phyloP scores from a whole-genome alignment of 2,113 vertebrate species.

The Neotoma lepida region DNA sequence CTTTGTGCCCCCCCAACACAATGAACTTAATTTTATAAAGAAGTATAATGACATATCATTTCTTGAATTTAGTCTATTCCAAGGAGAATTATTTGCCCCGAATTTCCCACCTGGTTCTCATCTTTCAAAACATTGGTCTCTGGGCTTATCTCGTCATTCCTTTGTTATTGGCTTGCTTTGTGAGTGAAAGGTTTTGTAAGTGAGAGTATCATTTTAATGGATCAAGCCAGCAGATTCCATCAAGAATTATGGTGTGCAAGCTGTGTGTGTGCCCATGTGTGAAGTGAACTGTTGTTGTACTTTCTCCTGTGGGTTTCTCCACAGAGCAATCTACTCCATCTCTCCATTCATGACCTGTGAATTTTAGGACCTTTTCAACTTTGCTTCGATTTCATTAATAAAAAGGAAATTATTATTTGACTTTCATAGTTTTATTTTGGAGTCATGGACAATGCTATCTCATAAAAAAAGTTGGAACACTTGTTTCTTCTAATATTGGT shows the following conservation, averaged over 20 bases:
- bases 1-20: not conserved
- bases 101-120: conserved; percentile 9
- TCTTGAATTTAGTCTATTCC: conserved; percentile 18
- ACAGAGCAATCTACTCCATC: not conserved
- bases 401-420: conserved; percentile 14
- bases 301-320: not conserved
- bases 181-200: not conserved
- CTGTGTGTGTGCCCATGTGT: not conserved
- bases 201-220: conserved; percentile 35
- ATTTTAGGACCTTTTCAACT: conserved; percentile 37
- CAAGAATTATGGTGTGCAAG: not conserved
- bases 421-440: conserved; percentile 27
- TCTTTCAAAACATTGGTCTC: conserved; percentile 29
- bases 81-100: not conserved
- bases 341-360: conserved; percentile 18
- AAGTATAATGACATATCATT: not conserved
- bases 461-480: conserved; percentile 17
- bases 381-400: conserved; percentile 47
- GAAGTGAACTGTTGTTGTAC: conserved; percentile 16
- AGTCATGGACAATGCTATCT: not conserved
- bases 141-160: not conserved
- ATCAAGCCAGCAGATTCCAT: conserved; percentile 49
- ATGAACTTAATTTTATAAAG: not conserved
- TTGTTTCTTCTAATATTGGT: not conserved
- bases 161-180: conserved; percentile 48